phyloP scores from a whole-genome alignment of 2,797 vertebrate species.

The Oreonectes daqikongensis region DNA sequence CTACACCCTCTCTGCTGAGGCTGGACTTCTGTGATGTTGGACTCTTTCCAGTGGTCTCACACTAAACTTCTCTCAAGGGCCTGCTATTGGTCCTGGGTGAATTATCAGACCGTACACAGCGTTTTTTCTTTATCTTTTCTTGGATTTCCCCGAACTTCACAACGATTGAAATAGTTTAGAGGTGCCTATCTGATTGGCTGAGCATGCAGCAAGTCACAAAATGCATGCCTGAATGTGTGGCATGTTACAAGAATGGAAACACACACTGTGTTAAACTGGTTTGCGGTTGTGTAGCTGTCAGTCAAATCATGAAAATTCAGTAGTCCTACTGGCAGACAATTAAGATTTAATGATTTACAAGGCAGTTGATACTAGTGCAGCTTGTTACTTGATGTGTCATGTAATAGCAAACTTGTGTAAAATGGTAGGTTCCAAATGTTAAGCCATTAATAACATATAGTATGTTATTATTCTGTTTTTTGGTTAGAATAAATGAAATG shows the following conservation, averaged over 20 bases:
- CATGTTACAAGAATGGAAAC: conserved; percentile 46
- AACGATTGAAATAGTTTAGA: conserved; percentile 52
- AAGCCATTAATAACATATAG: too few species aligned
- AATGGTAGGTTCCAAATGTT: not conserved
- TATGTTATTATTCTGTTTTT: not conserved
- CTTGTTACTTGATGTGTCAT: not conserved
- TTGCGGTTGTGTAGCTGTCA: conserved; percentile 41
- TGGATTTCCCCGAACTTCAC: conserved; percentile 55
- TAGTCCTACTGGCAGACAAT: not conserved
- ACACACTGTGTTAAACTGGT: conserved; percentile 51
- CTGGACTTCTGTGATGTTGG: conserved; percentile 44
- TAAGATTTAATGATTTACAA: not conserved
- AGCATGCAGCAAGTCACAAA: conserved; percentile 54
- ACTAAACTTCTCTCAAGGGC: conserved; percentile 49
- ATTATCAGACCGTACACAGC: conserved; percentile 64
- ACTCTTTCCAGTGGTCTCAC: conserved; percentile 49
- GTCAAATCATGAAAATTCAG: not conserved
- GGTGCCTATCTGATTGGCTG: conserved; percentile 62
- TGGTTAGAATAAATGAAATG: not conserved
- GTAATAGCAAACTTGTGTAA: not conserved
- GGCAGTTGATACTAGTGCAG: not conserved
- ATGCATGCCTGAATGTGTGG: conserved; percentile 56
- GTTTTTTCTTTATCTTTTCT: conserved; percentile 31
- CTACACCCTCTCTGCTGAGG: conserved; percentile 41
- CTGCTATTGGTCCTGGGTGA: conserved; percentile 25